These are phyloP conservation scores for Drosophila ogumai DNA, from an alignment of 1,140 invertebrate genomes.

Conservation along the genomic window DNA sequence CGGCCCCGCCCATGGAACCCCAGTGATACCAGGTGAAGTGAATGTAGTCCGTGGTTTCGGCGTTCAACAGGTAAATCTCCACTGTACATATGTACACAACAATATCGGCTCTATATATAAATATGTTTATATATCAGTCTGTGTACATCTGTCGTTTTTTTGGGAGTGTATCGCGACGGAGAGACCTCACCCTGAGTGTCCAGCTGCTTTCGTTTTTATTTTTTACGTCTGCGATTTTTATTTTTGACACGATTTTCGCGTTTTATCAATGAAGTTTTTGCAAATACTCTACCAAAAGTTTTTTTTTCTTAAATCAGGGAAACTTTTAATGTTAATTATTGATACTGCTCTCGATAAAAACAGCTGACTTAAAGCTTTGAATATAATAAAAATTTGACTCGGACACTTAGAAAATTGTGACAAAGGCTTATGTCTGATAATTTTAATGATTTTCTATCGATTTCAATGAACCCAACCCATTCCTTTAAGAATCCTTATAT, in stretches of 20 bases:
- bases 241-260: slow-evolving; percentile 69
- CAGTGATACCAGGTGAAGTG: slow-evolving; percentile 36
- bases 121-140: slow-evolving; percentile 16
- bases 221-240: slow-evolving; percentile 52
- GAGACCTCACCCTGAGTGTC: slow-evolving; percentile 37
- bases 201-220: slow-evolving; percentile 60
- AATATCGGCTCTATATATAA: slow-evolving; percentile 9
- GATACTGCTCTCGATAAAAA: neutral
- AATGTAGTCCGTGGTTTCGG: slow-evolving; percentile 46
- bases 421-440: too few species aligned
- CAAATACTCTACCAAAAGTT: slow-evolving; percentile 7
- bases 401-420: neutral
- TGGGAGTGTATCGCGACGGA: slow-evolving; percentile 29
- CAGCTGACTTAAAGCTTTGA: neutral
- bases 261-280: slow-evolving; percentile 45
- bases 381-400: too few species aligned
- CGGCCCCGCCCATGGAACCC: slow-evolving; percentile 51
- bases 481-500: too few species aligned
- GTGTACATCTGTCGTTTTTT: slow-evolving; percentile 31
- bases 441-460: too few species aligned
- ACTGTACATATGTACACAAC: slow-evolving; percentile 26
- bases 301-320: neutral
- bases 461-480: too few species aligned
- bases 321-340: neutral
- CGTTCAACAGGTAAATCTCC: slow-evolving; percentile 55